These are phyloP conservation scores for Julus scandinavius DNA, from an alignment of 2,888 invertebrate genomes.

Conservation along the genomic window DNA sequence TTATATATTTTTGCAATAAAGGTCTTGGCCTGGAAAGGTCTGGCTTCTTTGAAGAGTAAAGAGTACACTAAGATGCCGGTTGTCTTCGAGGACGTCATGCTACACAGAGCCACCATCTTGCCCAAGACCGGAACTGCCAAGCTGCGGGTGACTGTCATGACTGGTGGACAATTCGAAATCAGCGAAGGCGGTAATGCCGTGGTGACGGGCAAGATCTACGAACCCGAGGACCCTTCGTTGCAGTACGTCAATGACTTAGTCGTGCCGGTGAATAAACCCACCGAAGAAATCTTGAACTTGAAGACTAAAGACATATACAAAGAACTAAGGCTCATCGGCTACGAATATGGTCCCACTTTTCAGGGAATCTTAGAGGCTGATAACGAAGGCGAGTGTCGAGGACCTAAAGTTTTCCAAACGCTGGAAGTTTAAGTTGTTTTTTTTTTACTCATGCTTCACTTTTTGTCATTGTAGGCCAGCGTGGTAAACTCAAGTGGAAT, in stretches of 20 bases:
- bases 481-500: constrained; percentile 83
- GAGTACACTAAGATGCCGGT: constrained; percentile 84
- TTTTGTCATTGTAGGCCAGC: constrained; percentile 69
- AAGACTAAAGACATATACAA: constrained; percentile 81
- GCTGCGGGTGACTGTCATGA: constrained; percentile 84
- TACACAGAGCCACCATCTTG: constrained; percentile 93
- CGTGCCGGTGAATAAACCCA: constrained; percentile 53
- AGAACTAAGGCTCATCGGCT: constrained; percentile 85
- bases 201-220: constrained; percentile 80
- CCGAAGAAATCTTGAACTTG: constrained; percentile 69
- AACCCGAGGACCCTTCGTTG: constrained; percentile 72
- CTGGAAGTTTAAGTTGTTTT: too few relatives aligned
- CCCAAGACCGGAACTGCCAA: constrained; percentile 83
- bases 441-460: too few relatives aligned
- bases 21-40: constrained; percentile 86
- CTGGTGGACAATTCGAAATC: constrained; percentile 87
- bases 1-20: too few relatives aligned
- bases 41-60: constrained; percentile 80
- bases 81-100: constrained; percentile 87
- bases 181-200: constrained; percentile 86
- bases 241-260: constrained; percentile 56
- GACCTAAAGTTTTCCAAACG: too few relatives aligned
- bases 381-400: constrained; percentile 72
- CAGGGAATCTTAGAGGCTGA: constrained; percentile 82
- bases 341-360: constrained; percentile 85